These are phyloP conservation scores for Pandemis cinnamomeana DNA, from an alignment of 2,888 invertebrate genomes.

Conservation along the genomic window DNA sequence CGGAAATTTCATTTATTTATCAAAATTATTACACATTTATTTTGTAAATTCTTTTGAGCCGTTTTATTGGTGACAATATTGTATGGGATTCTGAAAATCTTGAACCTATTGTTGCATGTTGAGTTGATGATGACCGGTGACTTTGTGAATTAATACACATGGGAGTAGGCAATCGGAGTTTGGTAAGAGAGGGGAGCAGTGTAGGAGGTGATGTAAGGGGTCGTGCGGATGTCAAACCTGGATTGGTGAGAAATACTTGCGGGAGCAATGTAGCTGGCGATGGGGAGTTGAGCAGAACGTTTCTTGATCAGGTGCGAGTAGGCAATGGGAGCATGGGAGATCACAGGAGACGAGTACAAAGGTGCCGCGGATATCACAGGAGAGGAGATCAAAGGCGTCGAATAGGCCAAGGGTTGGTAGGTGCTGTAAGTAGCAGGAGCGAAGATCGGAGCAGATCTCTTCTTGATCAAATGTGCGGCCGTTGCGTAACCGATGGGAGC, in stretches of 20 bases:
- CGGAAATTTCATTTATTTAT: conserved; percentile 26
- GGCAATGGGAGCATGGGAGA: conserved; percentile 55
- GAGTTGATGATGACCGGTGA: conserved; percentile 21
- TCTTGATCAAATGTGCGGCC: conserved; percentile 51
- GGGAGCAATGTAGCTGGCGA: conserved; percentile 56
- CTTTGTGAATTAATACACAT: conserved; percentile 40
- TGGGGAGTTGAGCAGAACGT: conserved; percentile 56
- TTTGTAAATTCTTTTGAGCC: conserved; percentile 3
- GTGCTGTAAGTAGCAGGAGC: conserved; percentile 54
- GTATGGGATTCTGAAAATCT: conserved; percentile 31
- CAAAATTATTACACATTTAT: background rate
- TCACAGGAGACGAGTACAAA: conserved; percentile 51
- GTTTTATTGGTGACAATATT: conserved; percentile 5
- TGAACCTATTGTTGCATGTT: conserved; percentile 42
- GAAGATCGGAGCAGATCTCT: conserved; percentile 44
- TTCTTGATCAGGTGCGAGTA: conserved; percentile 67
- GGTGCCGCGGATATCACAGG: conserved; percentile 54
- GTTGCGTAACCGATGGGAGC: conserved; percentile 46
- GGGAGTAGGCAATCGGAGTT: conserved; percentile 46
- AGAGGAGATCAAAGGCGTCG: conserved; percentile 58
- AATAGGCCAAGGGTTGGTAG: conserved; percentile 57
- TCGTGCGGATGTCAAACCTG: conserved; percentile 55
- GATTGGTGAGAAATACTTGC: conserved; percentile 60
- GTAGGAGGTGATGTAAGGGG: conserved; percentile 57
- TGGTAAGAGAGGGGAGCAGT: conserved; percentile 50